Base-by-base conservation (phyloP, 2,113 vertebrate genomes). In the Anolis sagrei region DNA sequence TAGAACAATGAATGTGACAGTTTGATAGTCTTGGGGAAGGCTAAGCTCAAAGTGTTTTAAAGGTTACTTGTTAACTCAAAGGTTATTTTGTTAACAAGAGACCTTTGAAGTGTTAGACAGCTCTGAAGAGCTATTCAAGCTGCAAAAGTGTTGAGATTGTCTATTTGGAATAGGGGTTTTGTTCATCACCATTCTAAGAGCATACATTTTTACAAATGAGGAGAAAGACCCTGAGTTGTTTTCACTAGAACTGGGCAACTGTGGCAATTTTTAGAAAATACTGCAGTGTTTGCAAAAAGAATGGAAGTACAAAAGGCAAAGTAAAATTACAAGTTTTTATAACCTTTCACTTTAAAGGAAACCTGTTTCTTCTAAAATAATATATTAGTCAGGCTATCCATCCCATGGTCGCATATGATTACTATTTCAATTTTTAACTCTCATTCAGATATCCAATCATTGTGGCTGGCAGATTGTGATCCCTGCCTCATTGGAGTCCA, bases 11-110 rank as follows among this genome's bases (percentile, higher is more conserved):
- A 36, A 69, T 32, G 36, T 70, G 64, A 69, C 32, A 84, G 51
- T 54, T 64, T 69, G 64, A 77, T 69, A 78, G 34, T 69, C 25
- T 70, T 77, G 23, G 69, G 9, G 34, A 21, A 72, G 66, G 64
- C 68, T 79, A 32, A 79, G 49, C 44, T 79, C 48, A 29, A 61
- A 61, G 49, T 69, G 6, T 72, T 82, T 85, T 85, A 84, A 78
- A 84, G 75, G 75, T 84, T 84, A 84, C 75, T 77, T 84, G 39
- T 84, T 77, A 84, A 84, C 64, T 78, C 62, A 84, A 77, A 84
- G 74, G 62, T 84, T 84, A 84, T 51, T 84, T 69, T 84, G 48
- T 78, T 78, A 85, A 78, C 62, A 78, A 70, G 64, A 85, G 61
- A 69, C 75, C 75, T 85, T 85, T 85, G 75, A 85, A 78, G 76